Percentiles rank a stretch among this genome's conserved stretches.
Evolutionary conservation across 1,140 invertebrate genomes (phyloP).

Genomic region (Drosophila santomea): DNA sequence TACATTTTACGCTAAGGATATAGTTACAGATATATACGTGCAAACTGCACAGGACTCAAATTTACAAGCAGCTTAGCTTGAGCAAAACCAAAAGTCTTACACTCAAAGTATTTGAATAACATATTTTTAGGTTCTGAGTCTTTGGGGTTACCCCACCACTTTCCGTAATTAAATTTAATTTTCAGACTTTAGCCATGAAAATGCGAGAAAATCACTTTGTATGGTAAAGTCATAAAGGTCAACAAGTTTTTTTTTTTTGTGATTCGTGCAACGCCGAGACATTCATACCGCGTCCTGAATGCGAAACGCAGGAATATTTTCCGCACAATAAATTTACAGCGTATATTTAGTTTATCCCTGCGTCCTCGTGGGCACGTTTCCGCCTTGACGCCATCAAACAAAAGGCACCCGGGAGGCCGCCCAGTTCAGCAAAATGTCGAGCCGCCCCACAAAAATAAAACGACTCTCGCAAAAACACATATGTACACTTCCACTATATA

Average conservation of each 20-base stretch:
- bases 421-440: slow-evolving; percentile 53
- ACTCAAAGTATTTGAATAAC: background rate
- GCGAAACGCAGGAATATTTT: slow-evolving; percentile 48
- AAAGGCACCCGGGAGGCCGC: slow-evolving; percentile 46
- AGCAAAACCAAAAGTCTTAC: too few relatives aligned
- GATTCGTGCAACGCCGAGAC: slow-evolving; percentile 1
- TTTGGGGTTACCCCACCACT: background rate
- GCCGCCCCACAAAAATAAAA: slow-evolving; percentile 46
- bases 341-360: slow-evolving; percentile 27
- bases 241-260: slow-evolving; percentile 23
- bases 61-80: too few relatives aligned
- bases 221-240: slow-evolving; percentile 36
- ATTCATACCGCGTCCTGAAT: slow-evolving; percentile 25
- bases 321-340: slow-evolving; percentile 67
- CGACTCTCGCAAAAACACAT: slow-evolving; percentile 7
- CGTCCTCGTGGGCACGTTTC: slow-evolving; percentile 28
- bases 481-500: too few relatives aligned
- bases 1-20: too few relatives aligned
- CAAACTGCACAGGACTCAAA: too few relatives aligned
- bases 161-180: slow-evolving; percentile 43
- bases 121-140: background rate
- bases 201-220: slow-evolving; percentile 1
- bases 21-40: too few relatives aligned
- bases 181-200: slow-evolving; percentile 4
- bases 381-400: slow-evolving; percentile 50